These are phyloP conservation scores for Scrobipalpa atriplicella DNA, from an alignment of 2,888 invertebrate genomes.

Conservation along the genomic window DNA sequence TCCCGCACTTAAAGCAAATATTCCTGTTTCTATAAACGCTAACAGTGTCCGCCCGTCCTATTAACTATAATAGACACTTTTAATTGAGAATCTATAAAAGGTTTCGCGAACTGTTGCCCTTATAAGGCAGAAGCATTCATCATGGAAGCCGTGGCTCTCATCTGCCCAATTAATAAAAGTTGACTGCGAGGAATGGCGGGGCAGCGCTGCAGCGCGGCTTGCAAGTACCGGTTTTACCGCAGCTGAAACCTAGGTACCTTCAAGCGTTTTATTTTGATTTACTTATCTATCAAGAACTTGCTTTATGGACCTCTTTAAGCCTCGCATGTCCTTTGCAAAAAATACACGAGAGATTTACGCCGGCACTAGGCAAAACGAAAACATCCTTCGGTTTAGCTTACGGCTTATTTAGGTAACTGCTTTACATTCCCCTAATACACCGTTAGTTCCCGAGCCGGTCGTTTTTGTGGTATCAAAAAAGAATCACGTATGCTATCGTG, in stretches of 20 bases:
- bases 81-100: slow-evolving; percentile 83
- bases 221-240: slow-evolving; percentile 71
- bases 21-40: slow-evolving; percentile 74
- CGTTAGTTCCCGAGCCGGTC: slow-evolving; percentile 26
- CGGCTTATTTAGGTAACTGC: slow-evolving; percentile 23
- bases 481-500: slow-evolving; percentile 30
- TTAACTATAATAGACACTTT: slow-evolving; percentile 82
- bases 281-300: slow-evolving; percentile 62
- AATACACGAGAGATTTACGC: slow-evolving; percentile 22
- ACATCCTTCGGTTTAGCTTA: neutral
- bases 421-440: slow-evolving; percentile 24
- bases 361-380: slow-evolving; percentile 3
- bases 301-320: slow-evolving; percentile 28
- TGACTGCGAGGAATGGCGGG: slow-evolving; percentile 77
- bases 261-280: slow-evolving; percentile 80
- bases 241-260: slow-evolving; percentile 70
- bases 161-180: slow-evolving; percentile 83
- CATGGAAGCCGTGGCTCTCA: slow-evolving; percentile 78
- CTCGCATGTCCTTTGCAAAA: slow-evolving; percentile 24
- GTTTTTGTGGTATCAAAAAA: slow-evolving; percentile 31
- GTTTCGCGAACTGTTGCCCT: slow-evolving; percentile 76
- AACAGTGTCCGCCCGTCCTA: slow-evolving; percentile 70
- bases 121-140: slow-evolving; percentile 79
- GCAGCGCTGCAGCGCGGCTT: slow-evolving; percentile 46
- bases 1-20: slow-evolving; percentile 78